These are phyloP conservation scores for Neosilurus hyrtlii DNA, from an alignment of 2,797 vertebrate genomes.

Conservation along the genomic window DNA sequence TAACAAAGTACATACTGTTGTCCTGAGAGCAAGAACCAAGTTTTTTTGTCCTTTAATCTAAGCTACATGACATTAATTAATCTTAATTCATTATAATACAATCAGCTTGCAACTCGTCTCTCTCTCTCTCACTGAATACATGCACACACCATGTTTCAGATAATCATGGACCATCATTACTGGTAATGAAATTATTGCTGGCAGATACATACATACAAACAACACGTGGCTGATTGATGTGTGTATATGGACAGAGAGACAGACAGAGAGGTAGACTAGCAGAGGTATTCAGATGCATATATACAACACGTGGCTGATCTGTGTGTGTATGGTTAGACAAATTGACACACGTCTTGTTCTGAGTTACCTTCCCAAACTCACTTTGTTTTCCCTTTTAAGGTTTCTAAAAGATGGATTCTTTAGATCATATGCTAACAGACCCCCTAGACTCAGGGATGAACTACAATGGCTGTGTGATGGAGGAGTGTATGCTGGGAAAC, in stretches of 20 bases:
- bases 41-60: background rate
- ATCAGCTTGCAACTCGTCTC: too few species aligned
- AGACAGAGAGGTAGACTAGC: too few species aligned
- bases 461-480: conserved; percentile 80
- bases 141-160: too few species aligned
- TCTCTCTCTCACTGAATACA: background rate
- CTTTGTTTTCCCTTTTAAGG: conserved; percentile 10
- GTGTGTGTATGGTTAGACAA: too few species aligned
- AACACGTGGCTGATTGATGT: too few species aligned
- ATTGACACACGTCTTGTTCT: too few species aligned
- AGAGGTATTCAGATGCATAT: too few species aligned
- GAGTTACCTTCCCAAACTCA: background rate
- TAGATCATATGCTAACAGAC: conserved; percentile 89
- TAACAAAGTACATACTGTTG: background rate
- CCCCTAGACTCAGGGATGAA: conserved; percentile 84
- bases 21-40: background rate
- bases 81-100: background rate
- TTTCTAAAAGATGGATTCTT: conserved; percentile 79
- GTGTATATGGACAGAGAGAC: too few species aligned
- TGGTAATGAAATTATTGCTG: too few species aligned
- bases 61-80: background rate
- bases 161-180: too few species aligned
- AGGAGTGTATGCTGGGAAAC: conserved; percentile 90
- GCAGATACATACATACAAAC: too few species aligned
- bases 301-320: too few species aligned